Evolutionary conservation across 2,888 invertebrate species (phyloP), one percentile per base, ranked within the genome.

Genomic region (Ecliptopera silaceata): DNA sequence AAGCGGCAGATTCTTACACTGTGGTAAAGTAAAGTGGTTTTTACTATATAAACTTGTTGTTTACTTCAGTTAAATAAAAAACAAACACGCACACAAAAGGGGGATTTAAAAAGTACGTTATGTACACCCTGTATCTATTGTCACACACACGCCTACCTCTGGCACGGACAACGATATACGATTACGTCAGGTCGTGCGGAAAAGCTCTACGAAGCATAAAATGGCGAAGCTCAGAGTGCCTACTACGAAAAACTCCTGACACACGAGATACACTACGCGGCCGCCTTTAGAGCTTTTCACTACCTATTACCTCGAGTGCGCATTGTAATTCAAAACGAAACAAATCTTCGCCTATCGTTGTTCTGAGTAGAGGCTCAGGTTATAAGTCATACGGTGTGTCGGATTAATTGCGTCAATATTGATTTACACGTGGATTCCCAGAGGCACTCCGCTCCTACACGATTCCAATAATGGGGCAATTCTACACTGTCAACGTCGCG

Each of bases 391-490:
- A 54, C 57, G 58, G 51, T 64, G 64, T 66, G 69, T 69, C 64
- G 68, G 73, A 76, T 75, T 74, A 77, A 74, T 71, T 71, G 70
- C 66, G 64, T 69, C 69, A 74, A 74, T 79, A 77, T 79, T 77
- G 74, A 77, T 72, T 71, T 60, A 65, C 62, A 62, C 50, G 63
- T 47, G 61, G 58, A 63, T 61, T 64, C 59, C 54, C 44, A 45
- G 50, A 41, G 38, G 41, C 57, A 42, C 56, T 29, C 17, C n/a
- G 18, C 36, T 46, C 36, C 39, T 36, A 57, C 56, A 53, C 61
- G 48, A 26, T 45, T 48, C 44, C 51, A 49, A 43, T 62, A 66
- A 64, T 62, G 61, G 55, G 43, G 44, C 56, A 55, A 65, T 59
- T 61, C 61, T 51, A 59, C 38, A 55, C 32, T 50, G 49, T 44